Evolutionary conservation across 2,888 invertebrate genomes (phyloP), one percentile per base, ranked within the genome.

Genomic region (Rapana venosa): DNA sequence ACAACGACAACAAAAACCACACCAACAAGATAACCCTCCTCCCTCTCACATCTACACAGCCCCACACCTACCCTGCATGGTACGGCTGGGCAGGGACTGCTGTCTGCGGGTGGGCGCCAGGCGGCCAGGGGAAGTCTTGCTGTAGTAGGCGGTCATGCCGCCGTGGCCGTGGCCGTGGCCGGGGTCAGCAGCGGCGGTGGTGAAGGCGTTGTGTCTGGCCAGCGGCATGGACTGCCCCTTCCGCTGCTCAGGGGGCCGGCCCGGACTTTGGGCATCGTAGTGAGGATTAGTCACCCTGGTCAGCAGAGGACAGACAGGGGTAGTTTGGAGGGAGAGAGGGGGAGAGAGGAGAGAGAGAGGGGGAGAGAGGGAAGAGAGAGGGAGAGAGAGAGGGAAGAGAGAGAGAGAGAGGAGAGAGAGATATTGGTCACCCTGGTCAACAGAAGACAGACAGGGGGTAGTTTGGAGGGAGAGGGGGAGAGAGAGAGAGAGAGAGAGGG

Each of bases 81-180:
- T 87, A 15, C 88, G 56, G 26, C 66, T 61, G 22, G 90, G 90
- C 13, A 90, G 58, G 26, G 90, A 88, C 83, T 88, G 88, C 36
- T 88, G 90, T 15, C 90, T 77, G 20, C 87, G 74, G 30, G 83
- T 58, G 15, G 84, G 70, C 22, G 83, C 20, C 58, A 70, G 35
- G 36, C 79, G 87, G 6, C 70, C 88, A 26, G 70, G 56, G 0
- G 81, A 30, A 36, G 32, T 74, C 32, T 77, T 36, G 17, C 83
- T 88, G 30, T 81, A 32, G 58, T 88, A 88, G 35, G 61, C 36
- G 35, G 88, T 88, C 56, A 86, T 20, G 11, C 85, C 86, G n/a
- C 70, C 87, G 32, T 32, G 87, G 36, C 35, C 56, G 17, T 58
- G 66, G n/a, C 70, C 87, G 32, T 32, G 87, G 36, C 35, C 56